Evolutionary conservation across 64 coral and sea anemone genomes (phyloP).

Genomic region (Porites lutea): DNA sequence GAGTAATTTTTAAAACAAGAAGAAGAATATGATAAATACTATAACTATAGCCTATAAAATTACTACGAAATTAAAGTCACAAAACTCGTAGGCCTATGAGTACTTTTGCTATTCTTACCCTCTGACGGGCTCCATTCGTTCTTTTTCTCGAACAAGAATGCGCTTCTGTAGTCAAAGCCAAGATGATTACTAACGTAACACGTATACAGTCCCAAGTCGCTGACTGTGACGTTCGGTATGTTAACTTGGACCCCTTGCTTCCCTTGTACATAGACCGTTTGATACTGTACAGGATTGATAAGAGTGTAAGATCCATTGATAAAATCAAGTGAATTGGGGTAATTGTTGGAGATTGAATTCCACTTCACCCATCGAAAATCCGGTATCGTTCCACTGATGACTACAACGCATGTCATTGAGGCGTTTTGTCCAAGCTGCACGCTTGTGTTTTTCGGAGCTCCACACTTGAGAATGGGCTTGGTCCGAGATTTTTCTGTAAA

Average conservation of each 20-base stretch:
- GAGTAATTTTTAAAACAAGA: no score
- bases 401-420: constrained; percentile 67
- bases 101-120: neutral
- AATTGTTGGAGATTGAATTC: constrained; percentile 33
- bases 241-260: constrained; percentile 53
- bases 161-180: constrained; percentile 63
- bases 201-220: constrained; percentile 70
- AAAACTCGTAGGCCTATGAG: no score
- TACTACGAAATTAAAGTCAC: no score
- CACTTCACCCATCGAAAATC: constrained; percentile 82
- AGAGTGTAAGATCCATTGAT: constrained; percentile 50
- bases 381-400: constrained; percentile 56
- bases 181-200: constrained; percentile 72
- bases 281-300: constrained; percentile 71
- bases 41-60: no score
- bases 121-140: neutral
- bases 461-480: constrained; percentile 56
- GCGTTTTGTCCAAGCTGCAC: constrained; percentile 29
- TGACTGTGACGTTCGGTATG: constrained; percentile 8
- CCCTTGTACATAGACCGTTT: constrained; percentile 43
- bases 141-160: constrained; percentile 34
- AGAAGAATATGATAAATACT: no score
- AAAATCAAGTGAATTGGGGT: constrained; percentile 44
- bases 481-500: constrained; percentile 40
- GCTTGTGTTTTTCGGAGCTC: constrained; percentile 67